Base-by-base conservation (phyloP, 1,140 invertebrate species). In the Drosophila sucinea region DNA sequence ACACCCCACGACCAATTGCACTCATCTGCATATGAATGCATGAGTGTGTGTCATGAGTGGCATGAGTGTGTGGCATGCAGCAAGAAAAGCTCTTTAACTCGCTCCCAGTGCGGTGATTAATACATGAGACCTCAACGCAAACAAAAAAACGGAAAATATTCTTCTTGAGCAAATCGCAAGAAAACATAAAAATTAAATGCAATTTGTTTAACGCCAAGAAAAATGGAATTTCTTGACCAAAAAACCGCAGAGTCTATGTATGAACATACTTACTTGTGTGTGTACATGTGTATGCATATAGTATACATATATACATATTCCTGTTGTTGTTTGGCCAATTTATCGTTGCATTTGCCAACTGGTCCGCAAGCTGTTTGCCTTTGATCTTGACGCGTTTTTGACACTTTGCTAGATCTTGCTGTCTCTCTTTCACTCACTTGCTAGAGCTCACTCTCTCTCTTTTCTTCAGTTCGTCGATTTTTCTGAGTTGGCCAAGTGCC, bases 351-450 rank as follows among this genome's bases (percentile, higher is more conserved):
- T 89, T 87, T 71, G 79, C 79, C 84, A 86, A 86, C 68, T 78
- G 82, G 82, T 55, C 82, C 78, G 74, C 78, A 78, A 85, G 85
- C 72, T 78, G 44, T 85, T 86, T 65, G 79, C 72, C 83, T 87
- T 87, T 87, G 83, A 87, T 87, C 83, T 87, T 87, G 84, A 87
- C 83, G 83, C 84, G 74, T 87, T 87, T 87, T 89, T 87, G 83
- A 87, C 83, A 87, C 83, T 87, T 86, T 79, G 72, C 83, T 30
- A 41, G 58, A 17, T 60, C 25, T 33, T 64, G 41, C 60, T 73
- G 41, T 64, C 71, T 74, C 73, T 44, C 54, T 67, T 35, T 47
- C 44, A 56, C 47, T 67, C 32, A 11, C 32, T 25, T 55, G 32
- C 40, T 7, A 4, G 23, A 4, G 4, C 41, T 44, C 41, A 23